phyloP scores from a whole-genome alignment of 2,113 vertebrate genomes.

The Himantopus leucocephalus region DNA sequence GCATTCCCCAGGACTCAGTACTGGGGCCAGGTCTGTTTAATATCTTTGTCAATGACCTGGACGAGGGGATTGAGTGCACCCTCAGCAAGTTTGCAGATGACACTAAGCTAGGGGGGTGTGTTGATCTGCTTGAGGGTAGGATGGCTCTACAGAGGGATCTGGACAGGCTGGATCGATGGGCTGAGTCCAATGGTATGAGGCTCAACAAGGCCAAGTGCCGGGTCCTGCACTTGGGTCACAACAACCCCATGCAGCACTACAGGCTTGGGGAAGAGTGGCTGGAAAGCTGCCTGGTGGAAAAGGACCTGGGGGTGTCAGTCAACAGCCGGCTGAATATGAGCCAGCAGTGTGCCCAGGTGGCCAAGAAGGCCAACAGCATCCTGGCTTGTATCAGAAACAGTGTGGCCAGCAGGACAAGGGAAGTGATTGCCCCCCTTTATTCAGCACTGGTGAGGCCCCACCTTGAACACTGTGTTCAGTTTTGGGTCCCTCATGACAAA shows the following conservation, averaged over 20 bases:
- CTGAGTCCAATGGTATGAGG: fast-evolving
- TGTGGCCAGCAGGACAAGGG: background rate
- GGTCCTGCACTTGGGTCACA: background rate
- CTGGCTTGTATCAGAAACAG: background rate
- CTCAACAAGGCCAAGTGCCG: background rate
- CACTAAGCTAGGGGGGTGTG: background rate
- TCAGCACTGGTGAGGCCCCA: background rate
- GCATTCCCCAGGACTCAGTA: background rate
- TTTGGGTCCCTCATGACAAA: background rate
- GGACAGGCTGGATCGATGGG: background rate
- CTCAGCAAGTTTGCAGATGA: no score
- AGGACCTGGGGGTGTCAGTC: background rate
- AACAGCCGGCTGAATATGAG: background rate
- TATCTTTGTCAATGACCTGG: background rate
- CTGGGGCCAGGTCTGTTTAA: background rate
- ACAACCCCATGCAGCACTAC: fast-evolving
- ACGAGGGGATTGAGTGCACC: fast-evolving
- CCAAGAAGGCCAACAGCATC: background rate
- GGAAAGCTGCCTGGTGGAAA: background rate
- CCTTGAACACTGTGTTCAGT: background rate
- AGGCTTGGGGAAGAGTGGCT: background rate
- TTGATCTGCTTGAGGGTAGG: background rate
- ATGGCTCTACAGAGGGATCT: background rate
- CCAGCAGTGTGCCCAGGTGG: background rate
- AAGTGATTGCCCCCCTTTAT: fast-evolving